These are phyloP conservation scores for Acipenser transmontanus DNA, from an alignment of 2,797 vertebrate species.

Conservation along the genomic window DNA sequence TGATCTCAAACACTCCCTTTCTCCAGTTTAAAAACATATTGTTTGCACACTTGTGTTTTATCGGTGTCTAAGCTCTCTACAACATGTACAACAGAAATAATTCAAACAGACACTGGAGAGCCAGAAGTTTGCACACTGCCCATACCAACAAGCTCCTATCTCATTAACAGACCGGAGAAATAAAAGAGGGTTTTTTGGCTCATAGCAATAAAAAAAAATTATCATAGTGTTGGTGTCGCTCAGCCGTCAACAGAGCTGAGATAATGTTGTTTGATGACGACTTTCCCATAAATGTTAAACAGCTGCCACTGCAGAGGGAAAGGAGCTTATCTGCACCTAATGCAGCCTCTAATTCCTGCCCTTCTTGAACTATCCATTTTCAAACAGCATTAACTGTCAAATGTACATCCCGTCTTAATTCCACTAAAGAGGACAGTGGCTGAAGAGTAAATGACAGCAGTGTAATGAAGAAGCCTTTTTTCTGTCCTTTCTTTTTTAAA, in stretches of 20 bases:
- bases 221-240: slow-evolving; percentile 99
- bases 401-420: slow-evolving; percentile 99
- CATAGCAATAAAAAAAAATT: slow-evolving; percentile 99
- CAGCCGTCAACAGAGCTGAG: slow-evolving; percentile 98
- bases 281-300: slow-evolving; percentile 99
- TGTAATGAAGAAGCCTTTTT: slow-evolving; percentile 98
- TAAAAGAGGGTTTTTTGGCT: slow-evolving; percentile 99
- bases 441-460: slow-evolving; percentile 99
- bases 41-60: slow-evolving; percentile 64
- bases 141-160: slow-evolving; percentile 96
- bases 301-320: slow-evolving; percentile 91
- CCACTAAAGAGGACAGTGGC: slow-evolving; percentile 99
- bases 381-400: slow-evolving; percentile 99
- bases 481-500: slow-evolving; percentile 74
- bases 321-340: slow-evolving; percentile 99
- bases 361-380: slow-evolving; percentile 99
- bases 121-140: slow-evolving; percentile 84
- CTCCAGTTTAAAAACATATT: too few relatives aligned
- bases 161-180: slow-evolving; percentile 97
- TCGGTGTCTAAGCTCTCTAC: slow-evolving; percentile 66
- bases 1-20: slow-evolving; percentile 30
- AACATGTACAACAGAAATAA: slow-evolving; percentile 62
- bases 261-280: slow-evolving; percentile 99
- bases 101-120: slow-evolving; percentile 83
- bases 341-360: slow-evolving; percentile 99